Evolutionary conservation across 2,113 vertebrate species (phyloP).

Genomic region (Xiphorhynchus elegans): DNA sequence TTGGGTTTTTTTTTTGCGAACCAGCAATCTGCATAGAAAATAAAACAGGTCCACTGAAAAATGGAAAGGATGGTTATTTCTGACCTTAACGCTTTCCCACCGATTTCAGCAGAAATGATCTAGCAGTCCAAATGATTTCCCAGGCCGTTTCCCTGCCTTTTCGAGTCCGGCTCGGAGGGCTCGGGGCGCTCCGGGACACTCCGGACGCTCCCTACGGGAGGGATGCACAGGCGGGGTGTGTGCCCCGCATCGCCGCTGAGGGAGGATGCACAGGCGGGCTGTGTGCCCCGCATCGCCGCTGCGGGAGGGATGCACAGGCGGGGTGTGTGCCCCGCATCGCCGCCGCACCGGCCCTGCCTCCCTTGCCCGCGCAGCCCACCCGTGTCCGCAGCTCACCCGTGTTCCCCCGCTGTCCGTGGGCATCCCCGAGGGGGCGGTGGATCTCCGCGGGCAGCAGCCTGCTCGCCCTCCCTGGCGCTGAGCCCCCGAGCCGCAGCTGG

Average conservation of each 20-base stretch:
- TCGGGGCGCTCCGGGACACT: fast-evolving
- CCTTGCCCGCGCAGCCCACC: neutral
- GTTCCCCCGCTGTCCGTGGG: no score
- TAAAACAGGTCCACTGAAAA: neutral
- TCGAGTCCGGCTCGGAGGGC: no score
- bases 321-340: fast-evolving
- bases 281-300: fast-evolving
- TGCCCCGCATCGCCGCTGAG: no score
- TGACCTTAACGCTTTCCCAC: neutral
- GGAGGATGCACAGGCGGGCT: fast-evolving
- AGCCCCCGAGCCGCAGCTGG: neutral
- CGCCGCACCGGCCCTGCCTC: neutral
- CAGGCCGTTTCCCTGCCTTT: neutral
- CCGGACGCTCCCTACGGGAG: fast-evolving
- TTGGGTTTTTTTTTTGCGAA: neutral
- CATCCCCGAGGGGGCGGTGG: no score
- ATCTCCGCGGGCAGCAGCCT: neutral
- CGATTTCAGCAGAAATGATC: neutral
- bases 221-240: fast-evolving
- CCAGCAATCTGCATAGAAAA: neutral
- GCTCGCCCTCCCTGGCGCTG: neutral
- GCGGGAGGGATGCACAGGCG: fast-evolving
- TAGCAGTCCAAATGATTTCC: neutral
- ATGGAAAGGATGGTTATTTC: neutral
- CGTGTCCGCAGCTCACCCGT: neutral